phyloP scores from a whole-genome alignment of 2,797 vertebrate species.

The Streptopelia turtur region DNA sequence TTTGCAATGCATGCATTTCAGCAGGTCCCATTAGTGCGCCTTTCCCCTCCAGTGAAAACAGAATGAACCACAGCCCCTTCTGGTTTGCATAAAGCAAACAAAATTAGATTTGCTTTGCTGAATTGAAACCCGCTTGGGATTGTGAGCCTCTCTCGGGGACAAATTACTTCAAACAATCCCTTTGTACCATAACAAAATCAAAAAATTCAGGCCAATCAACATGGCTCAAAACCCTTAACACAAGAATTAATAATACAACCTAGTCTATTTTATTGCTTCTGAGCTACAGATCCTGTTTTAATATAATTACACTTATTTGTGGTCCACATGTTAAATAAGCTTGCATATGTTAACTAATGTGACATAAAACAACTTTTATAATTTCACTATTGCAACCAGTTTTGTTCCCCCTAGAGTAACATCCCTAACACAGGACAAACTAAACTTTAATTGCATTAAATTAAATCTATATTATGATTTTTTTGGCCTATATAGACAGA shows the following conservation, averaged over 20 bases:
- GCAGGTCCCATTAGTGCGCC: slow-evolving; percentile 92
- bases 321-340: slow-evolving; percentile 85
- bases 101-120: slow-evolving; percentile 99
- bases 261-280: slow-evolving; percentile 91
- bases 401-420: slow-evolving; percentile 77
- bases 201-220: slow-evolving; percentile 97
- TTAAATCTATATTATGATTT: slow-evolving; percentile 70
- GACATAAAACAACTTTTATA: slow-evolving; percentile 83
- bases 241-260: slow-evolving; percentile 99
- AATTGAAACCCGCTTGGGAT: slow-evolving; percentile 99
- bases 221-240: slow-evolving; percentile 96
- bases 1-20: slow-evolving; percentile 90
- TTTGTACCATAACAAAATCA: slow-evolving; percentile 99
- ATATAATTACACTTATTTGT: slow-evolving; percentile 85
- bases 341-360: slow-evolving; percentile 84
- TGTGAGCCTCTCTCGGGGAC: slow-evolving; percentile 98
- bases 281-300: slow-evolving; percentile 89
- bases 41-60: slow-evolving; percentile 97
- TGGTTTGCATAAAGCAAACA: slow-evolving; percentile 99
- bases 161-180: slow-evolving; percentile 99
- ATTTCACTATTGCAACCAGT: slow-evolving; percentile 79
- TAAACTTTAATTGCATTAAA: slow-evolving; percentile 78
- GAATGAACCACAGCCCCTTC: slow-evolving; percentile 91
- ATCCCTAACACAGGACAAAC: slow-evolving; percentile 70
- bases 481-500: slow-evolving; percentile 60